Evolutionary conservation across 2,113 vertebrate species (phyloP), one percentile per base, ranked within the genome.

Genomic region (Cricetomys ansorgei): DNA sequence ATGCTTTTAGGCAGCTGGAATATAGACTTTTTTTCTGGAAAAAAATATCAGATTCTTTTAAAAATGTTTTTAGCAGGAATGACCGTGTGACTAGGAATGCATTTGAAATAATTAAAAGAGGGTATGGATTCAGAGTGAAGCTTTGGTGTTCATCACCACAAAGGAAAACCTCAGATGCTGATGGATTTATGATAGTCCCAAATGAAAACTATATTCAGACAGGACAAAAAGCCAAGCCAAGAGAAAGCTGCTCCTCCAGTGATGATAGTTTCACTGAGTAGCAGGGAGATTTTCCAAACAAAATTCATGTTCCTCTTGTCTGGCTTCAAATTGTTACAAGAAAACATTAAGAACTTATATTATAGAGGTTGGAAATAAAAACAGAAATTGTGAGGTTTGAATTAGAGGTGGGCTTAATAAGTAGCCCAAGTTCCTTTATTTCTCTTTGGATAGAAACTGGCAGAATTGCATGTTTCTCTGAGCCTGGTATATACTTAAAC

Each of bases 91-190:
- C 55, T 50, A 76, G 79, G 50, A 94, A 88, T 76, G n/a, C 12
- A 92, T 93, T 94, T 92, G 92, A 96, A 96, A 75, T 90, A 43
- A 76, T 90, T 72, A 55, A 11, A 67, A 59, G 45, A 79, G 45
- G 19, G 19, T 73, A 40, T 23, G 34, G 34, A 91, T 94, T 96
- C 75, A 19, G 9, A 76, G 76, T 59, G 57, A 75, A 37, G 69
- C 48, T 90, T 88, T 55, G 64, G 15, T 79, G 45, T 87, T 91
- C 45, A 72, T n/a, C 3, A 55, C 17, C 55, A 84, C 62, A 79
- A 77, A 94, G 29, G 84, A 87, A 89, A 62, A 96, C 64, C 12
- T 92, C 84, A 79, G 69, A 88, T 5, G 21, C 29, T 62, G 85
- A 85, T 77, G 59, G 88, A 70, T 95, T 91, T 84, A 70, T 69